Base-by-base conservation (phyloP, 2,888 invertebrate species). In the Hypercompe scribonia region DNA sequence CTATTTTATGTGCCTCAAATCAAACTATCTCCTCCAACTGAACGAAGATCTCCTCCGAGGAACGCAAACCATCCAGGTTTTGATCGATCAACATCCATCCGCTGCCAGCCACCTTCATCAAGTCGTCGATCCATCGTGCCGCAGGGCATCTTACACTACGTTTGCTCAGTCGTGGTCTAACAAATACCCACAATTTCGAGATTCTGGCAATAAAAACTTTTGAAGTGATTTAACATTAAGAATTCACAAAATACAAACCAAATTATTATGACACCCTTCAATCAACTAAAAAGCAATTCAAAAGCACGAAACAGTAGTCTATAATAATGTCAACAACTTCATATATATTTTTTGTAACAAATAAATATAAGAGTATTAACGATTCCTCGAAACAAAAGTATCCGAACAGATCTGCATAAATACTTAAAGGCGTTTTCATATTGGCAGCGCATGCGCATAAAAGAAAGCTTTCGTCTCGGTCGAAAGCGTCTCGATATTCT, bases 301-400 rank as follows among this genome's bases (percentile, higher is more conserved):
- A 83, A 71, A 68, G 28, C 65, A 78, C 78, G 76, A 83, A 90
- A 91, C 90, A 86, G 91, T 88, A 91, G 90, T 83, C 87, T 77
- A 82, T 85, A 83, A 87, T 89, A 87, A 87, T 82, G 83, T 85
- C 83, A 86, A 86, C 82, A 75, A 75, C 78, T 81, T 86, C 85
- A 86, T 79, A 81, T 80, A 81, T 84, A 77, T 73, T 78, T 82
- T 81, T 80, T 69, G 39, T 82, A 86, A 63, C 87, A 87, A 89
- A 87, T 86, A 85, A 84, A 82, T 81, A 72, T 72, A 73, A 72
- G 76, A 87, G 83, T 81, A 84, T 88, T 81, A 79, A 84, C 66
- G 71, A 85, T 87, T 88, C 87, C 83, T 75, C 78, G 84, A 87
- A 88, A 86, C 84, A 82, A 82, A 72, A 69, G 66, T 65, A 63